Percentiles rank a stretch among this genome's conserved stretches.
Conservation (phyloP, 2,888 invertebrate species). For the Tanypteryx hageni region DNA sequence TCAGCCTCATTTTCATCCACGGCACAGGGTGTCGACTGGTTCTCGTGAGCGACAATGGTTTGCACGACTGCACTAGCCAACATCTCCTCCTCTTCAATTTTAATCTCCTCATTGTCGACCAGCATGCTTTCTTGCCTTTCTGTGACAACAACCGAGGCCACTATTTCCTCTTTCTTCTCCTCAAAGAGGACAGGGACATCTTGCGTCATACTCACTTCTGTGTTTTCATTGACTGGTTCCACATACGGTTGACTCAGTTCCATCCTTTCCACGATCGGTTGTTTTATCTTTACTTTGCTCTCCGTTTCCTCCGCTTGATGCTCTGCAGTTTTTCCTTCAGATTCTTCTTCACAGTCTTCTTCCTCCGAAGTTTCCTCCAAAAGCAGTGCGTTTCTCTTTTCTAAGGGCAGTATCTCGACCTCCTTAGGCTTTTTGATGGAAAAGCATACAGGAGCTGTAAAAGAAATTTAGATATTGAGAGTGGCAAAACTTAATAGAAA, state of each 20-base stretch:
- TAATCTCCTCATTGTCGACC: background rate
- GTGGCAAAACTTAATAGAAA: no score
- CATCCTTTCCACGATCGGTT: background rate
- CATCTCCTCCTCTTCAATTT: background rate
- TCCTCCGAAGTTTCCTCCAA: slow-evolving; percentile 87
- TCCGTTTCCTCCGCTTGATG: slow-evolving; percentile 26
- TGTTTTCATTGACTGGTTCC: background rate
- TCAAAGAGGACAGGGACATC: background rate
- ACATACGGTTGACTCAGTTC: slow-evolving; percentile 23
- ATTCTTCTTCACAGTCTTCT: slow-evolving; percentile 71
- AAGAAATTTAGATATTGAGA: slow-evolving; percentile 58
- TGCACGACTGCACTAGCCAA: background rate
- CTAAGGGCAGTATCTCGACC: slow-evolving; percentile 80
- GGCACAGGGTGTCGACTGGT: background rate
- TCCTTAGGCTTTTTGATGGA: slow-evolving; percentile 91
- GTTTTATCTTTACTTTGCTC: slow-evolving; percentile 39
- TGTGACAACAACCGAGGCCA: background rate
- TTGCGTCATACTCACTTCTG: background rate
- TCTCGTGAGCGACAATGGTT: background rate
- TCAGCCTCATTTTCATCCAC: slow-evolving; percentile 14
- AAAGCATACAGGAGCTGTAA: slow-evolving; percentile 86
- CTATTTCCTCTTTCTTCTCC: slow-evolving; percentile 21
- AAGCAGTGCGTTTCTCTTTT: slow-evolving; percentile 83
- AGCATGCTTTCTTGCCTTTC: background rate
- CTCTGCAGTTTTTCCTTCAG: slow-evolving; percentile 63